Evolutionary conservation across 1,140 invertebrate species (phyloP), one percentile per base, ranked within the genome.

Genomic region (Trissolcus basalis): DNA sequence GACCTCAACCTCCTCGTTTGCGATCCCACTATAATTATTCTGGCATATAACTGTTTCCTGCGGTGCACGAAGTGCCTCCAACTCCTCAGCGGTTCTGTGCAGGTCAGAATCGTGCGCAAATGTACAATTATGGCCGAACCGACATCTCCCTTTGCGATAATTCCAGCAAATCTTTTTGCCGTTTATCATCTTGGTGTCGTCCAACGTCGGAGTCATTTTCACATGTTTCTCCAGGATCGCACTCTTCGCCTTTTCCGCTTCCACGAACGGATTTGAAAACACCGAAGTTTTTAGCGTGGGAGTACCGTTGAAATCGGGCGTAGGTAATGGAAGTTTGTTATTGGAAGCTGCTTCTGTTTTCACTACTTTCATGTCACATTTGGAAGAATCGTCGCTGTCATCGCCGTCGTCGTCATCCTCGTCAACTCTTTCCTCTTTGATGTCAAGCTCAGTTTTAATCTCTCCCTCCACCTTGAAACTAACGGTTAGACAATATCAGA

Each of bases 161-260:
- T 97, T 97, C 94, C 95, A 97, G 83, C 97, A 98, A 36, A 97
- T 94, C 86, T 96, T 96, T 79, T 93, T 94, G 0, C 95, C 95
- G 85, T 96, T 94, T 53, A 96, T 95, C 85, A 93, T 91, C 80
- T 92, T 91, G 0, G 91, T 90, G 81, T 93, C 91, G 53, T 93
- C 91, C 89, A 89, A 54, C 0, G 87, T 93, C 88, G 87, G 92
- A 86, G 90, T 93, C 95, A 98, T 96, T 91, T 97, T 97, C 0
- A 98, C 96, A 86, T 98, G 96, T 80, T 96, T 96, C 82, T 98
- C 95, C 9, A 97, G 87, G 51, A 96, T 93, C 1, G 94, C 94
- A 59, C 93, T 92, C 83, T 97, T 95, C 4, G 94, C 94, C 80
- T 93, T 91, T 83, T 97, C 96, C n/a, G 93, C 96, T 83, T 94